Evolutionary conservation across 2,113 vertebrate genomes (phyloP), one percentile per base, ranked within the genome.

Genomic region (Seriola aureovittata): DNA sequence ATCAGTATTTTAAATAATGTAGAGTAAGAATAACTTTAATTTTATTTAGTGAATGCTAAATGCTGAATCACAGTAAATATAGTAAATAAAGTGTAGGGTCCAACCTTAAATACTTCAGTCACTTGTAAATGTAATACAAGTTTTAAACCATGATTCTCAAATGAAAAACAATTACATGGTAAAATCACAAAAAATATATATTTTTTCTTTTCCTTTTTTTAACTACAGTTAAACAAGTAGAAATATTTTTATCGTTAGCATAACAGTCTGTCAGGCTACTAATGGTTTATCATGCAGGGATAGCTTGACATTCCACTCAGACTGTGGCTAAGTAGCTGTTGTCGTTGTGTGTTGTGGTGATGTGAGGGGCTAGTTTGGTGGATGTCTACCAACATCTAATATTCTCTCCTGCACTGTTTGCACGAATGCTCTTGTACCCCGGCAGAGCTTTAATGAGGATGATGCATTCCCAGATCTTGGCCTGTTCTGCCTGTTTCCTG

Each of bases 391-490:
- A 84, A 38, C 77, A 55, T 48, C 63, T 86, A 46, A 75, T 70
- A 69, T 62, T 46, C 12, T 29, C 57, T 55, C 40, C 42, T 62
- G 65, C 64, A 48, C 48, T 23, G 63, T 77, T 82, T 77, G 73
- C 59, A 66, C 62, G 29, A 46, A 40, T 29, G 65, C 52, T 65
- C 54, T 5, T 16, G 71, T 10, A 64, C 57, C 46, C n/a, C 36
- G 38, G 70, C 77, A 55, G 78, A 73, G 72, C 80, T 86, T 80
- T 89, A 90, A 85, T 62, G 66, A 89, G 80, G 64, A 60, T 25
- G 72, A 84, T 38, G 54, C 65, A 29, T 52, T 19, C 17, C 21
- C 48, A 55, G 69, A 64, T 25, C 74, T 59, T 1, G 4, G 57
- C 75, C 78, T 52, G 57, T 65, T 75, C 42, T 63, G 59, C 75